These are phyloP conservation scores for Phylloscopus whistleri DNA, from an alignment of 2,113 vertebrate species.

Conservation along the genomic window DNA sequence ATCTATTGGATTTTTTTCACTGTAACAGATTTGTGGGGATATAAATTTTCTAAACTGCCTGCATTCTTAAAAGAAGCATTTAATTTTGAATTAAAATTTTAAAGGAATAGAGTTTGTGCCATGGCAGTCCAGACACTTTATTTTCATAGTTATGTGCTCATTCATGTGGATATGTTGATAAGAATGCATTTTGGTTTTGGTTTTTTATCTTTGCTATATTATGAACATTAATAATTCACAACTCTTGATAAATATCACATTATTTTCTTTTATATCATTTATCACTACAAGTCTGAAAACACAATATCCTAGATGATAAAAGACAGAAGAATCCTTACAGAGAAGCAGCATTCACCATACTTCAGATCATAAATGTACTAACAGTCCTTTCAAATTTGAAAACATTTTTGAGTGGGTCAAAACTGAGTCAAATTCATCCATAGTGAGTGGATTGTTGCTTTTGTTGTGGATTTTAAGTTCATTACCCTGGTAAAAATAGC, in stretches of 20 bases:
- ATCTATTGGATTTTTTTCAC: background rate
- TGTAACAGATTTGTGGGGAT: background rate
- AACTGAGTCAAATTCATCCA: background rate
- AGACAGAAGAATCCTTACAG: background rate
- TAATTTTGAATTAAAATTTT: background rate
- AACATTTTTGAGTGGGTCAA: background rate
- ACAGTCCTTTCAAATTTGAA: background rate
- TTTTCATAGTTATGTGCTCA: background rate
- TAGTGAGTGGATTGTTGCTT: background rate
- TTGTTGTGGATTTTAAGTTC: background rate
- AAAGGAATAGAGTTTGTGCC: background rate
- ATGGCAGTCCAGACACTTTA: background rate
- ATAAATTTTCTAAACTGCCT: background rate
- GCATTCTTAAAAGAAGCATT: background rate
- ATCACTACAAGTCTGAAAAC: background rate
- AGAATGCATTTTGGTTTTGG: background rate
- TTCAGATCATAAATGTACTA: background rate
- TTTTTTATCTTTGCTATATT: background rate
- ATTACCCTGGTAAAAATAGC: background rate
- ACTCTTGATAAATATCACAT: background rate
- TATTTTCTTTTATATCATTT: background rate
- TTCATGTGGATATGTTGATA: background rate
- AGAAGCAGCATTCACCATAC: background rate
- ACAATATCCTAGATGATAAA: background rate
- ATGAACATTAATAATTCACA: background rate